Evolutionary conservation across 2,797 vertebrate species (phyloP).

Genomic region (Sebastes diaconus): DNA sequence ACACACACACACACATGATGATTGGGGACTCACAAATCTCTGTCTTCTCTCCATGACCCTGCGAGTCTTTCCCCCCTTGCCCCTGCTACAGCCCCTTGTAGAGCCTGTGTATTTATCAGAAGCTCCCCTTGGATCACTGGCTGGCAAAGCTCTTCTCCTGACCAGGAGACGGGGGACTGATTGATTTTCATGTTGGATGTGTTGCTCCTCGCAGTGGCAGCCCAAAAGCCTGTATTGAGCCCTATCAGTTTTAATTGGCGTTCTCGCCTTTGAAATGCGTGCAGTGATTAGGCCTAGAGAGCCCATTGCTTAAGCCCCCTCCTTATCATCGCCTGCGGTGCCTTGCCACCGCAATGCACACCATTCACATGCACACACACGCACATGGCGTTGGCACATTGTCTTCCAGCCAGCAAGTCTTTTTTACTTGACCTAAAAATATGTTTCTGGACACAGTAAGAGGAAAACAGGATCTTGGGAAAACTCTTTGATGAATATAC

Average conservation of each 20-base stretch:
- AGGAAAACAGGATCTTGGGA: slow-evolving; percentile 30
- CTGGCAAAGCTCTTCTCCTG: slow-evolving; percentile 46
- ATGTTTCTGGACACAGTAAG: slow-evolving; percentile 32
- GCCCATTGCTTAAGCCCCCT: slow-evolving; percentile 71
- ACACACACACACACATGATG: slow-evolving; percentile 39
- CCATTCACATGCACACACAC: slow-evolving; percentile 17
- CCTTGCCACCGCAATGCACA: slow-evolving; percentile 48
- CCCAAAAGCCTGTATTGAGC: slow-evolving; percentile 78
- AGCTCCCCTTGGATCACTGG: slow-evolving; percentile 46
- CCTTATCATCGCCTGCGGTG: slow-evolving; percentile 72
- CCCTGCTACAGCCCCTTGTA: slow-evolving; percentile 17
- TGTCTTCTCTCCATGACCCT: slow-evolving; percentile 29
- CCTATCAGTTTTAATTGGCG: slow-evolving; percentile 83
- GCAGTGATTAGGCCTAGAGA: slow-evolving; percentile 76
- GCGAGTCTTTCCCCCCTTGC: slow-evolving; percentile 8
- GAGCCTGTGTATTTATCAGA: slow-evolving; percentile 51
- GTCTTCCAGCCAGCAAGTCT: slow-evolving; percentile 11
- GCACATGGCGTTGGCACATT: background rate
- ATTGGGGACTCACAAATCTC: slow-evolving; percentile 36
- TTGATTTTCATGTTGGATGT: slow-evolving; percentile 76
- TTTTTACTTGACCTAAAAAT: slow-evolving; percentile 38
- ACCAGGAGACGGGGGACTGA: slow-evolving; percentile 46
- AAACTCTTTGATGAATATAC: slow-evolving; percentile 45
- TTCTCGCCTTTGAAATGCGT: slow-evolving; percentile 79
- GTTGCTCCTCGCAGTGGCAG: slow-evolving; percentile 64